Base-by-base conservation (phyloP, 2,888 invertebrate species). In the Amphiduros pacificus region DNA sequence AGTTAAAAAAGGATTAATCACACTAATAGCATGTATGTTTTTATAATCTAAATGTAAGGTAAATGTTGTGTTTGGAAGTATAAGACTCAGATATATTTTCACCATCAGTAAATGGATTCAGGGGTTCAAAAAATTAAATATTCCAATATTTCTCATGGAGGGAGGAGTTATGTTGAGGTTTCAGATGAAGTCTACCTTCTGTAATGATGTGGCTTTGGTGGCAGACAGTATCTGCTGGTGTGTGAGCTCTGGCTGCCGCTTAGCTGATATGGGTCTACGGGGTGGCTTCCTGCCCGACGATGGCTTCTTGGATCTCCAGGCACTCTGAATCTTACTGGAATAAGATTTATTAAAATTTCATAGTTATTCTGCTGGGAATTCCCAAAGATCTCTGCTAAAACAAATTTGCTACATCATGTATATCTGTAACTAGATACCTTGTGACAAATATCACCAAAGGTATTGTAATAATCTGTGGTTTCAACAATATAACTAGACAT, bases 211-310 rank as follows among this genome's bases (percentile, higher is more conserved):
- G 3, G 71, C 73, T 48, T 70, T 64, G 4, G 76, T 76, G 26
- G 74, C 72, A 53, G 69, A 63, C 5, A 75, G 59, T 5, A 80
- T 72, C 1, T 73, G 55, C 14, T 64, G 61, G 27, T 77, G 74
- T 36, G 69, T 58, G 17, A 80, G 55, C 6, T 70, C 71, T 6
- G 72, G 67, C 48, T 78, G 60, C 56, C 72, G 74, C 63, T 78
- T 79, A 14, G 78, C 76, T 6, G 78, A 76, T 0, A 74, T 65
- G 5, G 78, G 77, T 40, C 76, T 67, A 26, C 77, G 64, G 5
- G 68, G 60, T 9, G 69, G 69, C 61, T 70, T 71, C 50, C 71
- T 73, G 4, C 65, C 62, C 6, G 61, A 55, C 6, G 50, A 27
- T 41, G 32, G 27, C n/a, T 29, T 55, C 17, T 49, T 50, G 2